Evolutionary conservation across 2,113 vertebrate genomes (phyloP), one percentile per base, ranked within the genome.

Genomic region (Ginglymostoma cirratum): DNA sequence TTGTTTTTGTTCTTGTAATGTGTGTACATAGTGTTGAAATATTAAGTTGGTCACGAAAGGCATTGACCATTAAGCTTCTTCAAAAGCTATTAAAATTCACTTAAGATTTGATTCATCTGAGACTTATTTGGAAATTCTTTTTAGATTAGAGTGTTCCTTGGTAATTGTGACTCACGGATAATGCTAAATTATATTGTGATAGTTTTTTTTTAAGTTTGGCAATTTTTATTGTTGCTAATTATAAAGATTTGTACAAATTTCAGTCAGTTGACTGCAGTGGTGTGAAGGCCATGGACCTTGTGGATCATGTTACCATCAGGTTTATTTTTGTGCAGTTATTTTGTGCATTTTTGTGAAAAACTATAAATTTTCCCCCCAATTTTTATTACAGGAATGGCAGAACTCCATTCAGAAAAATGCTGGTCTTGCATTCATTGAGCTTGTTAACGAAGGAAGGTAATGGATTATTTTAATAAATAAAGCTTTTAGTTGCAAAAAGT

Each of bases 321-420:
- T 34, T 23, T 0, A 10, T 95, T 61, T 69, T 95, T 48, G 48
- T 48, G 48, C 48, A 48, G 48, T 48, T 48, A 48, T 48, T 48
- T 96, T 96, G 85, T 86, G 96, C 96, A 85, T 96, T 95, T 95
- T 48, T 52, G 42, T 12, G 27, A 95, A 45, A 2, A 61, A 96
- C 80, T 96, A 0, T 96, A 1, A 93, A 0, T 96, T 90, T 96
- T 97, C 96, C 96, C 61, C 96, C 96, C 48, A 70, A 30, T 97
- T 96, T 97, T 76, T 97, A 87, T 97, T 96, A 23, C 96, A 98
- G 98, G 98, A 99, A 96, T 99, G 98, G 98, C 98, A 99, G 97
- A 99, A 99, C 97, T 99, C 98, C 96, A 99, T 99, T 96, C 98
- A 99, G 97, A 99, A 99, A 97, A 99, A 99, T 89, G 98, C 98